Percentiles rank a stretch among this genome's conserved stretches.
Evolutionary conservation across 2,113 vertebrate species (phyloP).

Genomic region (Oryzias melastigma): DNA sequence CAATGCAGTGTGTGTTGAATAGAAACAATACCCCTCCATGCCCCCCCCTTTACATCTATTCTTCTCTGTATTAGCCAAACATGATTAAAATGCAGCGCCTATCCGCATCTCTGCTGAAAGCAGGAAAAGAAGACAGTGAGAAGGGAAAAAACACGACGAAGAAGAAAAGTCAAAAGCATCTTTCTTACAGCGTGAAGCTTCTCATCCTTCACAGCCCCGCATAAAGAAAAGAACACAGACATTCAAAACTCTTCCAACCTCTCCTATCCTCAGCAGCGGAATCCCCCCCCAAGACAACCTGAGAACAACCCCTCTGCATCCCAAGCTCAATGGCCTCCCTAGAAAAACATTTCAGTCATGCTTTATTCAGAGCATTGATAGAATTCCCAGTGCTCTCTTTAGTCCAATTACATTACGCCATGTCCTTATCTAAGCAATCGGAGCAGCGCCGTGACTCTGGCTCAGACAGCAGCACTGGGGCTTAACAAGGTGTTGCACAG

Average conservation of each 20-base stretch:
- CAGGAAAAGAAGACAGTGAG: slow-evolving; percentile 40
- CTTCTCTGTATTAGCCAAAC: slow-evolving; percentile 75
- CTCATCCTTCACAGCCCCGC: slow-evolving; percentile 73
- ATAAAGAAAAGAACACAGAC: slow-evolving; percentile 72
- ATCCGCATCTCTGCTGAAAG: slow-evolving; percentile 59
- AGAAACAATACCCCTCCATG: slow-evolving; percentile 66
- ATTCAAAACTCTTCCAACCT: slow-evolving; percentile 54
- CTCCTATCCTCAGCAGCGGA: slow-evolving; percentile 59
- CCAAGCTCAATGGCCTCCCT: slow-evolving; percentile 74
- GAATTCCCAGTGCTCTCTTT: slow-evolving; percentile 80
- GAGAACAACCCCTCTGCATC: slow-evolving; percentile 70
- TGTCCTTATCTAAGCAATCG: slow-evolving; percentile 80
- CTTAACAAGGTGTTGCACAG: slow-evolving; percentile 75
- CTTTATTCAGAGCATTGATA: slow-evolving; percentile 68
- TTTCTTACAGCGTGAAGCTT: slow-evolving; percentile 68
- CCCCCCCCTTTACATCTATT: slow-evolving; percentile 61
- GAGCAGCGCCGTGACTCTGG: slow-evolving; percentile 58
- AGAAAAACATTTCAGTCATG: slow-evolving; percentile 73
- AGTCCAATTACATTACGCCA: slow-evolving; percentile 83
- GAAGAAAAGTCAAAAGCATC: slow-evolving; percentile 76
- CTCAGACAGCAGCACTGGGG: slow-evolving; percentile 61
- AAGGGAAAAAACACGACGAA: slow-evolving; percentile 52
- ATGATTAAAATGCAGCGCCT: slow-evolving; percentile 80
- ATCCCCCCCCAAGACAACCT: slow-evolving; percentile 57
- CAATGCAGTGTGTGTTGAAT: slow-evolving; percentile 66